Percentiles rank a stretch among this genome's conserved stretches.
Conservation (phyloP, 2,888 invertebrate species). For the Epinotia brunnichana region DNA sequence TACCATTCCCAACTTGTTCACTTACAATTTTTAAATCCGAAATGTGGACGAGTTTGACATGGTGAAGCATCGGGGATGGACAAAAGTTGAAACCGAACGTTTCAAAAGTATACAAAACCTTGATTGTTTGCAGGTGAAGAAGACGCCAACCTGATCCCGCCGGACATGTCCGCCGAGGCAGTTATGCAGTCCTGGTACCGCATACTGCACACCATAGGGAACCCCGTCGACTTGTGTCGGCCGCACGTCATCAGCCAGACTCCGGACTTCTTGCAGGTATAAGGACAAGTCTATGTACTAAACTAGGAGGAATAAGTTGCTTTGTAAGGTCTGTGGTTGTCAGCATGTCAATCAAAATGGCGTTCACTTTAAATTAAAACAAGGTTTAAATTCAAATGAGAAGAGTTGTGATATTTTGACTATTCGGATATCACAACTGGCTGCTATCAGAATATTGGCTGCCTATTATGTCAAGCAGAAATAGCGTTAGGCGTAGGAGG, state of each 20-base stretch:
- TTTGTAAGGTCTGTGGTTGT: too few species aligned
- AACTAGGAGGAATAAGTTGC: too few species aligned
- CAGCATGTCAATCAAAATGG: too few species aligned
- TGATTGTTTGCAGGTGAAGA: constrained; percentile 87
- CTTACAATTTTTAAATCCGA: background rate
- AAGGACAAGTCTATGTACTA: too few species aligned
- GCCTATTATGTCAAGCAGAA: too few species aligned
- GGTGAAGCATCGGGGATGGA: background rate
- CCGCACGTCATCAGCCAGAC: constrained; percentile 90
- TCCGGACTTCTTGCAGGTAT: constrained; percentile 84
- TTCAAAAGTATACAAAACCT: background rate
- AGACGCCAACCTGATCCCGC: constrained; percentile 91
- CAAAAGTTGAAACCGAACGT: background rate
- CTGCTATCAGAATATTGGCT: too few species aligned
- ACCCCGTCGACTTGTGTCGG: constrained; percentile 95
- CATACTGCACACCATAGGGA: constrained; percentile 96
- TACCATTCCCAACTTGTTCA: background rate
- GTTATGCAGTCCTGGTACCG: constrained; percentile 98
- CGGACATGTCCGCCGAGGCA: constrained; percentile 93
- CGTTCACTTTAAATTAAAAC: too few species aligned
- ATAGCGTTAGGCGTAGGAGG: too few species aligned
- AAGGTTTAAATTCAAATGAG: too few species aligned
- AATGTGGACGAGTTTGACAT: too few species aligned
- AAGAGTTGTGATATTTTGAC: too few species aligned
- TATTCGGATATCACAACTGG: too few species aligned